Evolutionary conservation across 2,888 invertebrate species (phyloP).

Genomic region (Andrena bicolor): DNA sequence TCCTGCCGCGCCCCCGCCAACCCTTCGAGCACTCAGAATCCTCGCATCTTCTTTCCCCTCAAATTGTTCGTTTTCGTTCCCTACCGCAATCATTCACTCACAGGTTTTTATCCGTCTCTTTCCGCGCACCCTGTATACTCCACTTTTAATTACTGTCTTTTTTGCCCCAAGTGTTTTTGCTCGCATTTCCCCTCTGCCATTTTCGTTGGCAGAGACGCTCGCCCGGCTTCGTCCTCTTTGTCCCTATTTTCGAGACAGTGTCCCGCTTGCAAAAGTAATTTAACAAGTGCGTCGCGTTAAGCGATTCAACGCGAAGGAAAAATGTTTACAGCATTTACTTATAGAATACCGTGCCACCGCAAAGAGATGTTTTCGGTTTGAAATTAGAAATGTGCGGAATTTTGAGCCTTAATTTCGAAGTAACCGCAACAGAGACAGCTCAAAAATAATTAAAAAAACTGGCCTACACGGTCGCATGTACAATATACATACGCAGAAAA

Average conservation of each 20-base stretch:
- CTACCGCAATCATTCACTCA: not conserved
- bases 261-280: constrained; percentile 21
- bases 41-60: not conserved
- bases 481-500: too few species aligned
- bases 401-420: not conserved
- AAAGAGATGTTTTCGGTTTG: constrained; percentile 13
- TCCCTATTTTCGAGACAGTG: constrained; percentile 15
- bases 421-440: not conserved
- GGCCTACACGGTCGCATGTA: not conserved
- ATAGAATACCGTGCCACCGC: not conserved
- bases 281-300: constrained; percentile 27
- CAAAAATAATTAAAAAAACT: not conserved
- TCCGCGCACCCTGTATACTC: not conserved
- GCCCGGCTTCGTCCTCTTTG: not conserved
- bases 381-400: not conserved
- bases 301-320: not conserved
- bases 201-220: constrained; percentile 8
- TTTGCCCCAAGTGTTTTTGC: constrained; percentile 10
- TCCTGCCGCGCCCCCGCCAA: not conserved
- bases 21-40: not conserved
- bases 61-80: constrained; percentile 20
- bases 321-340: constrained; percentile 9
- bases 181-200: not conserved
- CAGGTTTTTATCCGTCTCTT: not conserved
- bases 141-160: constrained; percentile 42